phyloP scores from a whole-genome alignment of 2,888 invertebrate species.

The Euplexia lucipara region DNA sequence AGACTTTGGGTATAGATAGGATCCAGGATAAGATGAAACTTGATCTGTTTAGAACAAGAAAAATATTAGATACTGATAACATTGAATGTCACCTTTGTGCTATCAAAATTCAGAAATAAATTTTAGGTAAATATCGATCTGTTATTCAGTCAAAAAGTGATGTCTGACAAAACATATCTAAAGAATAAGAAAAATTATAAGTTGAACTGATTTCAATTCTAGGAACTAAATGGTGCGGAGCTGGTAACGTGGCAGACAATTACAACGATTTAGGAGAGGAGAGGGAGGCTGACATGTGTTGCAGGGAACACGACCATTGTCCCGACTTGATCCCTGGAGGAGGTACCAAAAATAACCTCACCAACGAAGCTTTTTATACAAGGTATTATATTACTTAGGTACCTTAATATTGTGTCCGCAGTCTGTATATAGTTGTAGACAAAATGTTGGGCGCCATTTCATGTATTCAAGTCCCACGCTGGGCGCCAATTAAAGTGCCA shows the following conservation, averaged over 20 bases:
- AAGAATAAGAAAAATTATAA: too few species aligned
- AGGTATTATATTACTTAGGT: constrained; percentile 80
- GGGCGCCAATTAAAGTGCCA: constrained; percentile 7
- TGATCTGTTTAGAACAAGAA: too few species aligned
- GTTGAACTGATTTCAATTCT: constrained; percentile 37
- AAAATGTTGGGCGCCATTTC: constrained; percentile 14
- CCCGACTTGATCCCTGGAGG: constrained; percentile 91
- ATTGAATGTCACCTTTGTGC: too few species aligned
- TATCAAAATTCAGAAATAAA: too few species aligned
- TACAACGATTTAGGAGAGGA: constrained; percentile 84
- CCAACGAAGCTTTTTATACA: constrained; percentile 92
- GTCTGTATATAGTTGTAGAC: neutral
- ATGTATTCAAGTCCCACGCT: constrained; percentile 8
- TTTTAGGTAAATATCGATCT: too few species aligned
- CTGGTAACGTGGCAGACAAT: constrained; percentile 88
- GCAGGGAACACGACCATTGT: constrained; percentile 94
- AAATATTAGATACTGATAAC: too few species aligned
- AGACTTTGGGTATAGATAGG: too few species aligned
- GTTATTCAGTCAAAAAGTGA: neutral
- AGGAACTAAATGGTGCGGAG: constrained; percentile 96
- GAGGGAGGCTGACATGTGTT: constrained; percentile 93
- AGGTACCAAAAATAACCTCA: constrained; percentile 90
- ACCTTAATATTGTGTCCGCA: neutral
- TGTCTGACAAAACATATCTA: neutral
- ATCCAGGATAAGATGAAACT: too few species aligned